Percentiles rank a stretch among this genome's conserved stretches.
These are phyloP conservation scores for Pammene fasciana DNA, from an alignment of 2,888 invertebrate species.

Conservation along the genomic window DNA sequence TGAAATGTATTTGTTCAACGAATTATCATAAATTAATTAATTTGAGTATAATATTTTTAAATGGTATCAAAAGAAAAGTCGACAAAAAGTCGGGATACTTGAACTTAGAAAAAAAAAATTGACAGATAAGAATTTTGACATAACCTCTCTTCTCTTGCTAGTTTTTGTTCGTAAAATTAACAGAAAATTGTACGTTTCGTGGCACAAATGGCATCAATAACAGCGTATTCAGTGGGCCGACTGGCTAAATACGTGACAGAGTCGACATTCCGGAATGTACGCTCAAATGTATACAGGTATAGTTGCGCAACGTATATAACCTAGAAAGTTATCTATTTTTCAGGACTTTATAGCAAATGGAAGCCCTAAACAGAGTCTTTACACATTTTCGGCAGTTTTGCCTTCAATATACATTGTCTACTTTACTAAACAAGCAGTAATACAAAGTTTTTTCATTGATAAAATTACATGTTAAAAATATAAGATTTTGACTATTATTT, in stretches of 20 bases:
- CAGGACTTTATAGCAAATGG: conserved; percentile 3
- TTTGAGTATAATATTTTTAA: not conserved
- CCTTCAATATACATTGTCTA: not conserved
- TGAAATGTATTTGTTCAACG: too few relatives aligned
- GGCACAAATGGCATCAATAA: conserved; percentile 77
- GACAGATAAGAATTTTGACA: conserved; percentile 51
- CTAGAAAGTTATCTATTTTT: conserved; percentile 46
- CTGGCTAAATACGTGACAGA: conserved; percentile 77
- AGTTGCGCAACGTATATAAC: conserved; percentile 75
- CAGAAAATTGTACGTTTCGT: conserved; percentile 35
- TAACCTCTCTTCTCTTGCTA: conserved; percentile 62
- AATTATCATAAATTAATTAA: too few relatives aligned
- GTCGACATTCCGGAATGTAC: conserved; percentile 69
- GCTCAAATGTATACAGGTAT: conserved; percentile 76
- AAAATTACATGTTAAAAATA: not conserved
- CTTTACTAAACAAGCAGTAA: not conserved
- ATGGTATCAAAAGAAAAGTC: conserved; percentile 10
- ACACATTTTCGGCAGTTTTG: too few relatives aligned
- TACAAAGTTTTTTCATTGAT: not conserved
- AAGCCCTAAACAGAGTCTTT: not conserved
- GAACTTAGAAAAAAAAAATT: conserved; percentile 34
- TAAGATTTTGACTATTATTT: not conserved
- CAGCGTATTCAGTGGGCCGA: conserved; percentile 76
- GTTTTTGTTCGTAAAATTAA: conserved; percentile 39
- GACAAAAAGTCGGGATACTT: not conserved